Evolutionary conservation across 2,888 invertebrate species (phyloP).

Genomic region (Calliopum simillimum): DNA sequence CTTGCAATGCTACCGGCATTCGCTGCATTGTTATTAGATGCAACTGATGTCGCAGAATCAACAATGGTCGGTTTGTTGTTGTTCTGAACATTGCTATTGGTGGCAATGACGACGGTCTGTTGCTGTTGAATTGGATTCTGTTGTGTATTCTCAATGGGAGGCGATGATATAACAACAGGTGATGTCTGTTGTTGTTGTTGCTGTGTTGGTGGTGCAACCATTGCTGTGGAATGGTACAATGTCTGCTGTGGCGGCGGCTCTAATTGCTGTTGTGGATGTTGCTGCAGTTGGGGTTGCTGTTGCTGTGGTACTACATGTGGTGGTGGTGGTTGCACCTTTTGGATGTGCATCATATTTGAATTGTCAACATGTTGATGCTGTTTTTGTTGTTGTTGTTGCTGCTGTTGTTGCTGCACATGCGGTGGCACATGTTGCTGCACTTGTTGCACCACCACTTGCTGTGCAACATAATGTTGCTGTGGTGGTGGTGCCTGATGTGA

Average conservation of each 20-base stretch:
- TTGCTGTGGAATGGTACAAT: constrained; percentile 48
- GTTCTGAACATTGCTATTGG: constrained; percentile 34
- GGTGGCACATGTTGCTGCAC: constrained; percentile 54
- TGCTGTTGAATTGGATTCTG: constrained; percentile 33
- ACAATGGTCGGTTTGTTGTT: constrained; percentile 47
- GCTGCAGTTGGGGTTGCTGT: constrained; percentile 44
- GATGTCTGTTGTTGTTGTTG: constrained; percentile 53
- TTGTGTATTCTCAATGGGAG: constrained; percentile 41
- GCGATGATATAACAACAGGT: constrained; percentile 54
- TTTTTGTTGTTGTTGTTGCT: constrained; percentile 51
- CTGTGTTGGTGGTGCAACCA: constrained; percentile 45
- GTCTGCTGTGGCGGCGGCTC: constrained; percentile 45
- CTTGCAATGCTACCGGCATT: constrained; percentile 40
- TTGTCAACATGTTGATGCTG: constrained; percentile 47
- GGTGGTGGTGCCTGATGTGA: constrained; percentile 46
- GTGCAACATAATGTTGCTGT: constrained; percentile 44
- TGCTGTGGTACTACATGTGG: constrained; percentile 41
- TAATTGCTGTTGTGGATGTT: constrained; percentile 35
- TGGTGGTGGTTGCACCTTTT: constrained; percentile 30
- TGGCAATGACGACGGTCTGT: constrained; percentile 18
- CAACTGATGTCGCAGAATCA: constrained; percentile 22
- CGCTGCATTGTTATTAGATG: constrained; percentile 41
- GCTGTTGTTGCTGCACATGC: constrained; percentile 47
- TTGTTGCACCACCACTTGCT: constrained; percentile 42
- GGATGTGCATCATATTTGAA: constrained; percentile 40